A percentile compares a stretch with the other conserved stretches of the same genome.
Conservation (phyloP, 2,888 invertebrate species). For the Brassicogethes aeneus region DNA sequence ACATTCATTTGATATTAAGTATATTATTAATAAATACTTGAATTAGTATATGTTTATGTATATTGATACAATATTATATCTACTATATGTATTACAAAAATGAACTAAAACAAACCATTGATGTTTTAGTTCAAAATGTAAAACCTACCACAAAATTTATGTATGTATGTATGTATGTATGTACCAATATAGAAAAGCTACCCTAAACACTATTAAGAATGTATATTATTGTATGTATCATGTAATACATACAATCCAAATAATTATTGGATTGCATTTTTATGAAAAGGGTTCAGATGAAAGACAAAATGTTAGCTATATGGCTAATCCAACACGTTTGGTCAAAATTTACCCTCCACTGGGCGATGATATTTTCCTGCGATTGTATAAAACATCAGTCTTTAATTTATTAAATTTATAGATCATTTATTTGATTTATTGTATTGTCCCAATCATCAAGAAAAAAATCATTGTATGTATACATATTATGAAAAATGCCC, state of each 20-base stretch:
- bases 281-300: background rate
- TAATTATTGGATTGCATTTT: too few species aligned
- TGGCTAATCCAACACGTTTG: background rate
- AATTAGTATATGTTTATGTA: background rate
- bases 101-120: background rate
- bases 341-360: background rate
- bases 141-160: background rate
- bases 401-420: too few species aligned
- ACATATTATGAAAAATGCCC: too few species aligned
- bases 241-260: too few species aligned
- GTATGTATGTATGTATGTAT: too few species aligned
- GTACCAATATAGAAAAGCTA: constrained; percentile 1
- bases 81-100: background rate
- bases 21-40: constrained; percentile 1
- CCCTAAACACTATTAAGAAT: background rate
- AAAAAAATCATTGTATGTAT: too few species aligned
- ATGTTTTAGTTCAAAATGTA: background rate
- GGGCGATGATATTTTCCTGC: background rate
- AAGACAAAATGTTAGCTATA: too few species aligned
- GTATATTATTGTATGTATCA: background rate
- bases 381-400: background rate
- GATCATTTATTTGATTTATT: too few species aligned
- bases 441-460: too few species aligned
- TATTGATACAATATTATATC: background rate
- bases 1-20: constrained; percentile 13